phyloP scores from a whole-genome alignment of 2,888 invertebrate genomes.

The Mylabris sibirica region DNA sequence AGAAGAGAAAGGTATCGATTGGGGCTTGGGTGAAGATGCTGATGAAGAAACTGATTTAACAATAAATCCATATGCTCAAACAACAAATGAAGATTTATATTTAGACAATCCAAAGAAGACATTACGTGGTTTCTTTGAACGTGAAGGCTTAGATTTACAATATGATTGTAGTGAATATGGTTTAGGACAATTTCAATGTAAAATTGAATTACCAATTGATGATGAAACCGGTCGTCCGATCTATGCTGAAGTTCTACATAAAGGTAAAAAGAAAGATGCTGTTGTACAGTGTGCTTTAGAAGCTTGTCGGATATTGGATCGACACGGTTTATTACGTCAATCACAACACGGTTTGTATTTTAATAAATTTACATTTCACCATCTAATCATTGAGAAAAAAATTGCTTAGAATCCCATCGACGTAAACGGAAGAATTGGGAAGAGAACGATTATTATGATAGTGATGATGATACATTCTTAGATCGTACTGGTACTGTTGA shows the following conservation, averaged over 20 bases:
- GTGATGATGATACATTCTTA: constrained; percentile 94
- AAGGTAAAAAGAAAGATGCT: constrained; percentile 94
- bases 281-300: constrained; percentile 93
- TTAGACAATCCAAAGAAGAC: constrained; percentile 96
- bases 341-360: constrained; percentile 77
- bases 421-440: constrained; percentile 80
- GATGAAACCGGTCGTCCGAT: constrained; percentile 77
- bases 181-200: constrained; percentile 85
- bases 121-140: constrained; percentile 90
- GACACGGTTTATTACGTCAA: constrained; percentile 84
- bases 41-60: constrained; percentile 83
- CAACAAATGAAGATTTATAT: constrained; percentile 87
- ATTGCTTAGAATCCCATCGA: constrained; percentile 76
- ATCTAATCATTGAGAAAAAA: constrained; percentile 18
- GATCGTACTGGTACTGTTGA: constrained; percentile 95
- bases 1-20: constrained; percentile 81
- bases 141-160: constrained; percentile 84
- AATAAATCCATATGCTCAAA: constrained; percentile 84
- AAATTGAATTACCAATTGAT: constrained; percentile 83
- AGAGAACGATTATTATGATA: constrained; percentile 91
- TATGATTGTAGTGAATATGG: constrained; percentile 90
- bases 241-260: constrained; percentile 84
- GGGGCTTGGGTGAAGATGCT: constrained; percentile 90
- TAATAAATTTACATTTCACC: constrained; percentile 20
- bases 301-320: constrained; percentile 90